Conservation (phyloP, 2,797 vertebrate genomes). For the Crenichthys baileyi region DNA sequence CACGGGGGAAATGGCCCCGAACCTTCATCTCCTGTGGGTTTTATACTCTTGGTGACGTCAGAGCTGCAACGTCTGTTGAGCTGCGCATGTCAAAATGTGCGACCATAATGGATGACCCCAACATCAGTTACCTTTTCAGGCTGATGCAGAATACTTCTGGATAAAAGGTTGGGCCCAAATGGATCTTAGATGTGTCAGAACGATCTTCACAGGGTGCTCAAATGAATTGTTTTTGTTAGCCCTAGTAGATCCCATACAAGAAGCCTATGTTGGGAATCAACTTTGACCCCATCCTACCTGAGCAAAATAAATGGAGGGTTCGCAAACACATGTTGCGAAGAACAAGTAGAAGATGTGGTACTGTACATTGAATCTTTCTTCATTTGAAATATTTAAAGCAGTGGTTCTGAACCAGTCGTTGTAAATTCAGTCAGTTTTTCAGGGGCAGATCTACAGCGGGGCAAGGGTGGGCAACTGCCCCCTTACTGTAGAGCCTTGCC, state of each 20-base stretch:
- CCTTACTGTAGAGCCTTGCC: too few species aligned
- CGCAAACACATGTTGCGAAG: neutral
- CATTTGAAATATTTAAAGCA: neutral
- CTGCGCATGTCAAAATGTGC: too few species aligned
- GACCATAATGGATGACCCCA: too few species aligned
- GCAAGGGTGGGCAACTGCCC: too few species aligned
- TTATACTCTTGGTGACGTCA: too few species aligned
- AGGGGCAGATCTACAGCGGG: too few species aligned
- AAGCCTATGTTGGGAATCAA: neutral
- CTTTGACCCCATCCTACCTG: neutral
- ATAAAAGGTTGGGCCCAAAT: too few species aligned
- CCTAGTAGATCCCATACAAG: neutral
- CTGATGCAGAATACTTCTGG: too few species aligned
- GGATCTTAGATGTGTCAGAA: neutral
- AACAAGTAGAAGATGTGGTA: neutral
- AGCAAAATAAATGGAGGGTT: neutral
- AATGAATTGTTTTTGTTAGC: neutral
- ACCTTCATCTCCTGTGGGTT: too few species aligned
- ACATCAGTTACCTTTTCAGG: too few species aligned
- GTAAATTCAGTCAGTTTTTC: neutral
- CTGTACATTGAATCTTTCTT: neutral
- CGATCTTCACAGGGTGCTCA: neutral
- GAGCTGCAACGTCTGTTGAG: too few species aligned
- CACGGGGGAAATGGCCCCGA: too few species aligned
- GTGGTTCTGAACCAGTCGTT: neutral